These are phyloP conservation scores for Callithrix jacchus DNA, from an alignment of 2,113 vertebrate species.

Conservation along the genomic window DNA sequence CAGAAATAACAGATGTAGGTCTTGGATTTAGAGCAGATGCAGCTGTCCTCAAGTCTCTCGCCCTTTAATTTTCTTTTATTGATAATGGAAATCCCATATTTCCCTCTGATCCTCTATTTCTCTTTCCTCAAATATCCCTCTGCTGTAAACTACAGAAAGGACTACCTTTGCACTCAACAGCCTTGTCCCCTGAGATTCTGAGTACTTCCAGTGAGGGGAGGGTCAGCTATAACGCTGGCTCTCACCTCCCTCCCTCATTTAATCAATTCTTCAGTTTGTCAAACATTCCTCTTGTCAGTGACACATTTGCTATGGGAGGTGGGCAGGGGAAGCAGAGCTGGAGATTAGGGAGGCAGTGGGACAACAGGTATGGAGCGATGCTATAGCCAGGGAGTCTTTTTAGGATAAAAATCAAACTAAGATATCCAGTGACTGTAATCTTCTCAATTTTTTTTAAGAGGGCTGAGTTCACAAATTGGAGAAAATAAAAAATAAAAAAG, in stretches of 20 bases:
- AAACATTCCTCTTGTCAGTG: not conserved
- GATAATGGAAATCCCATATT: not conserved
- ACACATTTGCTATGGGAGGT: not conserved
- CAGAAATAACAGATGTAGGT: not conserved
- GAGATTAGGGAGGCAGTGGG: not conserved
- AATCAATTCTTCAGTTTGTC: conserved; percentile 5
- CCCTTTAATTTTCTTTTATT: not conserved
- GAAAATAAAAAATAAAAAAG: rapidly evolving
- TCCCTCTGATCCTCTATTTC: not conserved
- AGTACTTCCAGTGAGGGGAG: not conserved
- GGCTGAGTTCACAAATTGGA: not conserved
- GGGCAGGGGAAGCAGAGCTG: not conserved
- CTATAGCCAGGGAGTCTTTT: not conserved
- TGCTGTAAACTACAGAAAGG: not conserved
- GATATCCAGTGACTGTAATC: not conserved
- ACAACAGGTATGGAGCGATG: not conserved
- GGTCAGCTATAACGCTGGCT: not conserved
- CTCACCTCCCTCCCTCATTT: not conserved
- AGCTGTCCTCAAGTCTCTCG: not conserved
- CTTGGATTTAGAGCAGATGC: not conserved
- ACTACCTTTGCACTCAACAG: not conserved
- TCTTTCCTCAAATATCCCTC: not conserved
- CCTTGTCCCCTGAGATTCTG: not conserved
- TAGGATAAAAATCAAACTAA: not conserved
- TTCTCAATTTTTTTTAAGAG: not conserved